Conservation (phyloP, 1,140 invertebrate species). For the Micrasema minimum region DNA sequence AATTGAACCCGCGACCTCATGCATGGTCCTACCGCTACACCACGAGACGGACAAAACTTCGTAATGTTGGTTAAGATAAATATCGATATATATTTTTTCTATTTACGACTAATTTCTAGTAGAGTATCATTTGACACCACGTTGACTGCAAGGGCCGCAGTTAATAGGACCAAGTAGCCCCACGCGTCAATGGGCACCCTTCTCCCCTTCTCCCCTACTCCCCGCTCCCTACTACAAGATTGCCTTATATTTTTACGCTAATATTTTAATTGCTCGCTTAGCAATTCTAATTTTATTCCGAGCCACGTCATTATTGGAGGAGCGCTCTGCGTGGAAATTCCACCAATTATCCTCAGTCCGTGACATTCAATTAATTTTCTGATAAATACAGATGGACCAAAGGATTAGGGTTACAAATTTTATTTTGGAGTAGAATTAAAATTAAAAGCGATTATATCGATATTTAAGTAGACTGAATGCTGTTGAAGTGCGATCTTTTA, state of each 20-base stretch:
- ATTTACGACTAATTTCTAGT: no score
- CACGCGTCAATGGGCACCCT: slow-evolving; percentile 18
- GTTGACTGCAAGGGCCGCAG: neutral
- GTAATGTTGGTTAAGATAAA: no score
- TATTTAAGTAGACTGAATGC: no score
- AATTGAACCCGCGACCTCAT: no score
- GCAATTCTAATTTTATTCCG: slow-evolving; percentile 25
- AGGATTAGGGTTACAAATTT: no score
- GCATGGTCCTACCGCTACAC: no score
- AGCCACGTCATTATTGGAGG: slow-evolving; percentile 10
- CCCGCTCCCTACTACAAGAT: neutral
- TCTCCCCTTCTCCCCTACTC: neutral
- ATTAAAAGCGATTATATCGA: no score
- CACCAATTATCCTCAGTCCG: neutral
- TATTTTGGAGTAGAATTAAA: no score
- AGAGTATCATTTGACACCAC: neutral
- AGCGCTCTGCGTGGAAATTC: neutral
- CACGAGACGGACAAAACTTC: no score
- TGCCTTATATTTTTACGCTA: slow-evolving; percentile 30
- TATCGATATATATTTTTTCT: no score
- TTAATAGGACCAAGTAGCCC: no score
- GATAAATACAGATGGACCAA: neutral
- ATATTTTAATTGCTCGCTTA: slow-evolving; percentile 34
- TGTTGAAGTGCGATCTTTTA: no score
- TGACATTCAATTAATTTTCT: slow-evolving; percentile 5